Evolutionary conservation across 2,113 vertebrate species (phyloP).

Genomic region (Phylloscopus trochiloides): DNA sequence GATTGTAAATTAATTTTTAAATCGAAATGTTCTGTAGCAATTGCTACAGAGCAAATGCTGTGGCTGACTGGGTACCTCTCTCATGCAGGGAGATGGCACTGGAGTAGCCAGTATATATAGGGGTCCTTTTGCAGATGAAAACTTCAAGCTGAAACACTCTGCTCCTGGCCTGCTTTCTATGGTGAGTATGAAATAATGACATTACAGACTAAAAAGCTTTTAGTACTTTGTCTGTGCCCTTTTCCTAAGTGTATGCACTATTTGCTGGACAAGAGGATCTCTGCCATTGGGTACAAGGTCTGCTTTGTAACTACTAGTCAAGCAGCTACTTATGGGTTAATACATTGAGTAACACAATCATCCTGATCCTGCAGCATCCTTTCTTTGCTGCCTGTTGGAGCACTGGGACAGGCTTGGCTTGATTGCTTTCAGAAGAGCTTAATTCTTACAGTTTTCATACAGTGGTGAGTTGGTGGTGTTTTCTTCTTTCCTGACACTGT

Average conservation of each 20-base stretch:
- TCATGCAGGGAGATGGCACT: slow-evolving; percentile 88
- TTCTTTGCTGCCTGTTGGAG: not conserved
- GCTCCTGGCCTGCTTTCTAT: slow-evolving; percentile 90
- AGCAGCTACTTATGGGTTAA: not conserved
- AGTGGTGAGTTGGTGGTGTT: not conserved
- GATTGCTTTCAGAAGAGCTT: not conserved
- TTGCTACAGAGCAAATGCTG: not conserved
- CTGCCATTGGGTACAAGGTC: not conserved
- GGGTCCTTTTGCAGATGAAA: slow-evolving; percentile 95
- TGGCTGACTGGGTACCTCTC: not conserved
- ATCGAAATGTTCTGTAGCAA: not conserved
- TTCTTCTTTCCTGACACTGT: not conserved
- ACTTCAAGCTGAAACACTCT: slow-evolving; percentile 90
- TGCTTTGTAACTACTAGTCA: not conserved
- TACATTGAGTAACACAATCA: not conserved
- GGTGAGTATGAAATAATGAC: slow-evolving; percentile 72
- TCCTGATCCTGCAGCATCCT: not conserved
- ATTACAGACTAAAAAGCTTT: not conserved
- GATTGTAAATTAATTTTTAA: not conserved
- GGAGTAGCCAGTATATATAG: slow-evolving; percentile 96
- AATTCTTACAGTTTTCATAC: not conserved
- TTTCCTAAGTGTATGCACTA: not conserved
- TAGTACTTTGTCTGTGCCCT: not conserved
- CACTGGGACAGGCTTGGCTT: not conserved
- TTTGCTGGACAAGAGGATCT: not conserved